Base-by-base conservation (phyloP, 2,888 invertebrate species). In the Alcis repandata region DNA sequence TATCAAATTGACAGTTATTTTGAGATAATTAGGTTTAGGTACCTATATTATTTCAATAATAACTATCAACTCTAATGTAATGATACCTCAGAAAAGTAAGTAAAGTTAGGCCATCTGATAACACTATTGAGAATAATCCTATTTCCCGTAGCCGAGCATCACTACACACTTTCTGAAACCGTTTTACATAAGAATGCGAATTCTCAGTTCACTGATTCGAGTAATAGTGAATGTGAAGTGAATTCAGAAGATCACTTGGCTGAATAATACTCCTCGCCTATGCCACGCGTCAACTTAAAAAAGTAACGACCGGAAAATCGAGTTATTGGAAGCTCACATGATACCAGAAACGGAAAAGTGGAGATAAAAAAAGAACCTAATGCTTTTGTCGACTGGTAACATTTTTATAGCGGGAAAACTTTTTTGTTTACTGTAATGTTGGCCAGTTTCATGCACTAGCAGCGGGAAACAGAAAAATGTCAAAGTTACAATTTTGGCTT, bases 141-240 rank as follows among this genome's bases (percentile, higher is more conserved):
- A 38, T 13, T n/a, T 13, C 13, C 6, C 38, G 4, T 36, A 20
- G 48, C 45, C 9, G 59, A 17, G 46, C 70, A 66, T 61, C 70
- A 58, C 70, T 68, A 53, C n/a, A 27, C 27, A 49, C 7, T 38
- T 32, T 38, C 80, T 62, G 64, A 84, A 85, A 84, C 70, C 84
- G 79, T 84, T 91, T 90, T 89, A 88, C 89, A 88, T 90, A 89
- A 88, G 88, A 89, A 91, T 87, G 82, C 80, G 81, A 85, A 84
- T 86, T 89, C 83, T 72, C 89, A 86, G 86, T 65, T 80, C 92
- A 91, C 72, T 90, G 92, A 78, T 69, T 86, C 84, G 91, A 79
- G 87, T 91, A 90, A 92, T 92, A 91, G 90, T 88, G 79, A 75
- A 72, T 72, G 78, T 69, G 75, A 77, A 85, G 79, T 84, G 83